Percentiles rank a stretch among this genome's conserved stretches.
phyloP scores from a whole-genome alignment of 2,797 vertebrate species.

The Helarctos malayanus region DNA sequence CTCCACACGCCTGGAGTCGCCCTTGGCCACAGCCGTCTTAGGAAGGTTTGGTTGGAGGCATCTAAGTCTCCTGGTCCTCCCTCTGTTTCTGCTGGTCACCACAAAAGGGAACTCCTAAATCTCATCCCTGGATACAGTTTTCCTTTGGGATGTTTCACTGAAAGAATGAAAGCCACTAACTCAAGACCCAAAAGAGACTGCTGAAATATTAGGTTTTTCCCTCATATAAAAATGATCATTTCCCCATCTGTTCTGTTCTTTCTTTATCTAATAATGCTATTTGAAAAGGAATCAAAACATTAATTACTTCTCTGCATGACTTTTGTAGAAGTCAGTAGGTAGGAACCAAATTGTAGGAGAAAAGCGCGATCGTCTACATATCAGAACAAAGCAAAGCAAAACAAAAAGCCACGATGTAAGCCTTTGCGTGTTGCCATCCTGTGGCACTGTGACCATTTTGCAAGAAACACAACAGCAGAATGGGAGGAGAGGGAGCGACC shows the following conservation, averaged over 20 bases:
- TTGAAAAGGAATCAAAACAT: not conserved
- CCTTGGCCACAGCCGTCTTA: not conserved
- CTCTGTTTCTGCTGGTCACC: not conserved
- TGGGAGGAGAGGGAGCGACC: not conserved
- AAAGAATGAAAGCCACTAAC: conserved; percentile 50
- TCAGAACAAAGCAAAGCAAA: not conserved
- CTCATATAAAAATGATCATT: conserved; percentile 15
- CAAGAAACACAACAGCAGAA: not conserved
- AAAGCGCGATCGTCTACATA: not conserved
- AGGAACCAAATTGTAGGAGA: not conserved
- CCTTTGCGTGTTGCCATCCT: not conserved
- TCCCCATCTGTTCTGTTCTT: not conserved
- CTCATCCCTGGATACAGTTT: not conserved
- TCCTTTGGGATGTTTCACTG: not conserved
- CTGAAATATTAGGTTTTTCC: not conserved
- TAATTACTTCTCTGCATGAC: conserved; percentile 7
- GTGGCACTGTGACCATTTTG: not conserved
- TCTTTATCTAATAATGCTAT: not conserved
- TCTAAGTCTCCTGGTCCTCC: not conserved
- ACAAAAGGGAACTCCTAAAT: not conserved
- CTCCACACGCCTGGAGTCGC: not conserved
- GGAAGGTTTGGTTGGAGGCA: not conserved
- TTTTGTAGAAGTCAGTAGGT: conserved; percentile 23
- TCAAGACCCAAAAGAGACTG: conserved; percentile 46
- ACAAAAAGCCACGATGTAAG: not conserved